A percentile compares a stretch with the other conserved stretches of the same genome.
Evolutionary conservation across 2,797 vertebrate genomes (phyloP).

Genomic region (Galagoides demidoff): DNA sequence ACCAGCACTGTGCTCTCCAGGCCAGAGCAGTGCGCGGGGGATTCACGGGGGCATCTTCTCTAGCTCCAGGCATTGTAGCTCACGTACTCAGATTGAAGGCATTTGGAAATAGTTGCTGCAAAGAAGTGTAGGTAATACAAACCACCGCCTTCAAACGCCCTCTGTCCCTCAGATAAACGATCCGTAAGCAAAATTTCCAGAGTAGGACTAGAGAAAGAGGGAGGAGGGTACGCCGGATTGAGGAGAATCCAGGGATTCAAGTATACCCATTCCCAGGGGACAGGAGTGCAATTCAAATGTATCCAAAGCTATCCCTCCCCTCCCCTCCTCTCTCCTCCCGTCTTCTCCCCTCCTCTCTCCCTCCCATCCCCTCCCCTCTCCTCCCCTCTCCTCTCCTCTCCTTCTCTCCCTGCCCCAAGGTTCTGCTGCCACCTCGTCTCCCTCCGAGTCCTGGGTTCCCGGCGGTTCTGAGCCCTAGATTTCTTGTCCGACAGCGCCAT

Average conservation of each 20-base stretch:
- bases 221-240: rapidly evolving
- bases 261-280: background rate
- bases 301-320: background rate
- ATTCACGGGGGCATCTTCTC: background rate
- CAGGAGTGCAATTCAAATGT: background rate
- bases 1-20: background rate
- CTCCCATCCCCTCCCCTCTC: background rate
- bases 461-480: background rate
- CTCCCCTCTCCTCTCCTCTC: conserved; percentile 54
- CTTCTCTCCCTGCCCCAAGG: conserved; percentile 16
- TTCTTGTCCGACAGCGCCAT: conserved; percentile 66
- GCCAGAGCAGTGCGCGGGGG: background rate
- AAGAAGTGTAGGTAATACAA: background rate
- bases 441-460: conserved; percentile 63
- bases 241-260: background rate
- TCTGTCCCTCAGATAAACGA: background rate
- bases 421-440: conserved; percentile 50
- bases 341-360: background rate
- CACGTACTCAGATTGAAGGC: background rate
- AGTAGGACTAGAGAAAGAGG: background rate
- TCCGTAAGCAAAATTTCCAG: background rate
- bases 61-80: background rate
- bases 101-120: background rate
- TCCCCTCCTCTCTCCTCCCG: background rate
- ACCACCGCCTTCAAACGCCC: background rate